These are phyloP conservation scores for Nephila pilipes DNA, from an alignment of 1,140 invertebrate species.

Conservation along the genomic window DNA sequence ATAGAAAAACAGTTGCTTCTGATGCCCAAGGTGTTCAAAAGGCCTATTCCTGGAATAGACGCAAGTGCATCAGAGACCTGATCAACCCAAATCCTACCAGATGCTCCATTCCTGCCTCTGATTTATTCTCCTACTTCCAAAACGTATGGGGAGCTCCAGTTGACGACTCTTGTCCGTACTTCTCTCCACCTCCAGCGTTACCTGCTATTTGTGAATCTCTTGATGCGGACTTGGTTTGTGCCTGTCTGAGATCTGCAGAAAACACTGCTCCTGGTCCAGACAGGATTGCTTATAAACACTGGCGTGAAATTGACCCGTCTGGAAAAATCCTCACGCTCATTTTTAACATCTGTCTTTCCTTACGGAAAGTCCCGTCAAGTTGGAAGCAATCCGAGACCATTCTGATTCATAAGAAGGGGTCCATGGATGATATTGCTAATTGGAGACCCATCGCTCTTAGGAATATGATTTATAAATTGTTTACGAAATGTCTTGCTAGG, in stretches of 20 bases:
- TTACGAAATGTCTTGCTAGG: too few species aligned
- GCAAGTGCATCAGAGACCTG: neutral
- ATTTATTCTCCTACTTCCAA: neutral
- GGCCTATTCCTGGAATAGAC: too few species aligned
- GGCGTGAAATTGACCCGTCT: slow-evolving; percentile 51
- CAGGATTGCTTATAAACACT: slow-evolving; percentile 75
- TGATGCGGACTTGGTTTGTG: neutral
- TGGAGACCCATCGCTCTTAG: too few species aligned
- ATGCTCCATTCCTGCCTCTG: neutral
- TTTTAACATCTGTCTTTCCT: slow-evolving; percentile 69
- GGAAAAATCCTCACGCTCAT: slow-evolving; percentile 70
- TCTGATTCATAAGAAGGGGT: neutral
- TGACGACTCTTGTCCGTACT: neutral
- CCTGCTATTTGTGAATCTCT: neutral
- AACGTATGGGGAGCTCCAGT: too few species aligned
- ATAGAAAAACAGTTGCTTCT: neutral
- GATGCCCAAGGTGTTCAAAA: too few species aligned
- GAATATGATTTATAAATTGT: too few species aligned
- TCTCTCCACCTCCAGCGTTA: neutral
- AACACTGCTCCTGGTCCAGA: slow-evolving; percentile 79
- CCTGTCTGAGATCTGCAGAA: slow-evolving; percentile 70
- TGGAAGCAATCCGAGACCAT: slow-evolving; percentile 79
- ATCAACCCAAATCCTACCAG: neutral
- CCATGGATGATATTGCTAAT: neutral
- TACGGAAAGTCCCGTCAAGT: slow-evolving; percentile 50